Evolutionary conservation across 2,797 vertebrate species (phyloP), one percentile per base, ranked within the genome.

Genomic region (Erithacus rubecula): DNA sequence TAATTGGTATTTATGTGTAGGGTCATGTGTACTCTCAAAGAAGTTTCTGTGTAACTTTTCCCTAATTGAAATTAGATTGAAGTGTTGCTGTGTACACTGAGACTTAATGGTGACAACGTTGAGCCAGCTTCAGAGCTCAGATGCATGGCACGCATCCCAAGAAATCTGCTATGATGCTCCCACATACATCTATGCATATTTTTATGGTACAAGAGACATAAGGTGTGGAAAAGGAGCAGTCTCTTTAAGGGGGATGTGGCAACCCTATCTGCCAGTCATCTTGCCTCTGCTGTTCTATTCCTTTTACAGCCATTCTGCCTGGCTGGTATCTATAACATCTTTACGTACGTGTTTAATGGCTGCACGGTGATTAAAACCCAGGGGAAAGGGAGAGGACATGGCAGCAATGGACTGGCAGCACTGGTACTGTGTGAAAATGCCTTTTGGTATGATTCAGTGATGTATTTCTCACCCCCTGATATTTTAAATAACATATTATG

Each of bases 121-220:
- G 81, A 95, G 83, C 94, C 87, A 90, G 91, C 87, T 96, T 95
- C 92, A 80, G 94, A 93, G 92, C 94, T 97, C 77, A 95, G 70
- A 94, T 96, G 91, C 53, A 83, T 87, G 93, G 83, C 90, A 89
- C 76, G 77, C 71, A 74, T 95, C 88, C 94, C 89, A 69, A 94
- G 93, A 96, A 92, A 90, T 95, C 79, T 91, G 68, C 81, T 96
- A 95, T 92, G 94, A 96, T 93, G 95, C 93, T 97, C 90, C 94
- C 95, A 95, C 96, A 96, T 96, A 95, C 91, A 96, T 95, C 94
- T 95, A 95, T 96, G 93, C 93, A 96, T 92, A 96, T 96, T 92
- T 97, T 95, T 97, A 96, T 95, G 93, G 94, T 96, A 97, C 95
- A 97, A 96, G 90, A 97, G 96, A 97, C 95, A 97, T 96, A 96